Conservation (phyloP, 2,113 vertebrate genomes). For the Embiotoca jacksoni region DNA sequence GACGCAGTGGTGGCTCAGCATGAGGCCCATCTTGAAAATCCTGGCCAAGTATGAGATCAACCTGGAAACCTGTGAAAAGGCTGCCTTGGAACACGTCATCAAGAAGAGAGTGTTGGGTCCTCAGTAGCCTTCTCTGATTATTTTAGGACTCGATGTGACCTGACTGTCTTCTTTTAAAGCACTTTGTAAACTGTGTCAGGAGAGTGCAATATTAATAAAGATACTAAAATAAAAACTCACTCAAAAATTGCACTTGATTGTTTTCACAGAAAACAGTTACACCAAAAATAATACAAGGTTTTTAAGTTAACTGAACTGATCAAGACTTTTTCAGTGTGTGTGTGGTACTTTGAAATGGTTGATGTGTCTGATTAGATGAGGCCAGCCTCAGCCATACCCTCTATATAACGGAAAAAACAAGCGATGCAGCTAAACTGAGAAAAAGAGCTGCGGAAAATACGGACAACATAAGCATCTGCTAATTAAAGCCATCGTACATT, state of each 20-base stretch:
- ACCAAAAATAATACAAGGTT: too few relatives aligned
- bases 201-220: constrained; percentile 54
- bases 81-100: constrained; percentile 89
- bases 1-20: constrained; percentile 91
- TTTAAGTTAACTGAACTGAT: too few relatives aligned
- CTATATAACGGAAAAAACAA: too few relatives aligned
- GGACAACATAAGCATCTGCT: too few relatives aligned
- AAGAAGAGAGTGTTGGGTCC: constrained; percentile 76
- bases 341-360: too few relatives aligned
- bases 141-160: neutral
- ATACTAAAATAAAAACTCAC: neutral
- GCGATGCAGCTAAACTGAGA: too few relatives aligned
- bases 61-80: constrained; percentile 88
- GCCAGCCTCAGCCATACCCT: too few relatives aligned
- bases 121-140: constrained; percentile 26
- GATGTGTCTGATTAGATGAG: too few relatives aligned
- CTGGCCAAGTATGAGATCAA: constrained; percentile 90
- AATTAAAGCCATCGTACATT: neutral
- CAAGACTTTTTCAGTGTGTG: too few relatives aligned
- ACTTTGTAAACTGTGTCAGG: constrained; percentile 33
- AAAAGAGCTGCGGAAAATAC: too few relatives aligned
- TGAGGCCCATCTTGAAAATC: constrained; percentile 92
- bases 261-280: neutral
- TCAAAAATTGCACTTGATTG: neutral
- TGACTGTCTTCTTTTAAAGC: constrained; percentile 25